Base-by-base conservation (phyloP, 2,888 invertebrate species). In the Isoperla grammatica region DNA sequence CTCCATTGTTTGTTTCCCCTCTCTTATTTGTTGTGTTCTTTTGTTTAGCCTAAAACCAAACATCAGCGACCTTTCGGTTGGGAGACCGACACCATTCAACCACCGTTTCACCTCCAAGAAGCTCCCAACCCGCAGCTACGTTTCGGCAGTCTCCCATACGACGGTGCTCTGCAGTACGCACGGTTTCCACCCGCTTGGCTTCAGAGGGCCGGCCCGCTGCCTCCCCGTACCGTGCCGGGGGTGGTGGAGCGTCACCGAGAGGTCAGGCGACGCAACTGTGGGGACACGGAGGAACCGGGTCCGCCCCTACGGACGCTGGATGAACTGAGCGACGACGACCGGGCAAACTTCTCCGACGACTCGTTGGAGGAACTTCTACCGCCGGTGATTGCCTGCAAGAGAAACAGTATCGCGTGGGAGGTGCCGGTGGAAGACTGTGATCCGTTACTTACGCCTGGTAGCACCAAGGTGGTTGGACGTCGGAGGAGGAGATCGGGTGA, bases 331-430 rank as follows among this genome's bases (percentile, higher is more conserved):
- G 42, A 55, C 35, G 81, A 81, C 64, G 83, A 82, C 64, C 84
- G 46, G 1, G 49, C 61, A 40, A 68, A 85, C 69, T 90, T 90
- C 74, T 90, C 90, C 20, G 90, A 91, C 73, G 90, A 91, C 74
- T 91, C 90, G 15, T 75, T 90, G 64, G 90, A 91, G 74, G 89
- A 88, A 71, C 79, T 83, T 69, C 78, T 86, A 66, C 87, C 85
- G 42, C 86, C 85, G 46, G 85, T 81, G 13, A 79, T 80, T 13
- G 61, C 48, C 45, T 22, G 83, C 71, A 89, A 89, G 77, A 81
- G 88, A 69, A 85, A 86, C 71, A 89, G 90, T 71, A 89, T 90
- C 67, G 90, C 90, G 64, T 90, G 91, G 90, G 90, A 91, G 79
- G 90, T 91, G 64, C 86, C 90, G 64, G 39, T 61, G 59, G 85